phyloP scores from a whole-genome alignment of 2,797 vertebrate species.

The Eremophila alpestris region DNA sequence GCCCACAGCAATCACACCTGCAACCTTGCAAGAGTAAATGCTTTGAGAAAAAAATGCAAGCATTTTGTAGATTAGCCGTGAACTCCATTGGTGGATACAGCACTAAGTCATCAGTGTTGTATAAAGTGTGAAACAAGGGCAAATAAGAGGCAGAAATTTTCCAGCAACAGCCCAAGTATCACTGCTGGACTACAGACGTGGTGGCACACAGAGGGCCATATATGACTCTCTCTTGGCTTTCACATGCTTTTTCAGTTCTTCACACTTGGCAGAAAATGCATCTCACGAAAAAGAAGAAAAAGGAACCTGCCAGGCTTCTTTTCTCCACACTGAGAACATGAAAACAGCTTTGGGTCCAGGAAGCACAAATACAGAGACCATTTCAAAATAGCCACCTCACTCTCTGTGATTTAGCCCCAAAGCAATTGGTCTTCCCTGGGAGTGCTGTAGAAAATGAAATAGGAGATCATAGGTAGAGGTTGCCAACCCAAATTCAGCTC shows the following conservation, averaged over 20 bases:
- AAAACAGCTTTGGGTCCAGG: background rate
- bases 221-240: background rate
- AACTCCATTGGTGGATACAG: background rate
- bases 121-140: background rate
- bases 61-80: background rate
- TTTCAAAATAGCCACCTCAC: background rate
- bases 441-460: background rate
- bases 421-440: background rate
- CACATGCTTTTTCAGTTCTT: background rate
- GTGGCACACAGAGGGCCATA: background rate
- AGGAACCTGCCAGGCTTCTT: background rate
- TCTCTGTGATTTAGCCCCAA: background rate
- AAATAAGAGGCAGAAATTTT: background rate
- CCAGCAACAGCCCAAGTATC: background rate
- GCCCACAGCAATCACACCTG: background rate
- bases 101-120: background rate
- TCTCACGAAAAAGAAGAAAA: background rate
- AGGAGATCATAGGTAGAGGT: background rate
- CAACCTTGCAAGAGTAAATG: background rate
- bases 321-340: background rate
- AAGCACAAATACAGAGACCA: background rate
- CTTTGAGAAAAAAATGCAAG: background rate
- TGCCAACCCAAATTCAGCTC: background rate
- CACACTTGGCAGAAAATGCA: constrained; percentile 1
- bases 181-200: background rate